Evolutionary conservation across 92 coral and sea anemone genomes (phyloP).

Genomic region (Epizoanthus scotinus): DNA sequence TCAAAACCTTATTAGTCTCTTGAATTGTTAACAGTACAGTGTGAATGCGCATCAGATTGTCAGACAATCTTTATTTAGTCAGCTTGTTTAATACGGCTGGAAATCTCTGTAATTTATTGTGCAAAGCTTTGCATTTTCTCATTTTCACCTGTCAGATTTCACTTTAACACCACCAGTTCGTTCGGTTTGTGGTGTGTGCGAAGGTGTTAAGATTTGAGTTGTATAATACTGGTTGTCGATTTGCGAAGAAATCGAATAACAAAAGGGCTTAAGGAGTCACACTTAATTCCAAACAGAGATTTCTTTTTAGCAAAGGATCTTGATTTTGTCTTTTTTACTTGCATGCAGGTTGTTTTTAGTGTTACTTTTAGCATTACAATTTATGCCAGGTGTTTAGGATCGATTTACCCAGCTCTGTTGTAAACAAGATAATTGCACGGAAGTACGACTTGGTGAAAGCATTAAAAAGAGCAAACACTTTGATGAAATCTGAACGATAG

Average conservation of each 20-base stretch:
- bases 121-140: conserved; percentile 4
- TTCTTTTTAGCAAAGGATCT: conserved; percentile 38
- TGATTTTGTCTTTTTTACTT: conserved; percentile 33
- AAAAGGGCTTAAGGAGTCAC: conserved; percentile 38
- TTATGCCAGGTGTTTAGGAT: conserved; percentile 78
- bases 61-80: background rate
- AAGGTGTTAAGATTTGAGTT: conserved; percentile 76
- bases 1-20: background rate
- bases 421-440: conserved; percentile 97
- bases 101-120: conserved; percentile 10
- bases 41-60: background rate
- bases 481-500: conserved; percentile 62
- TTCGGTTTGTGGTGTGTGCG: conserved; percentile 77
- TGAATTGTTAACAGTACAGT: background rate
- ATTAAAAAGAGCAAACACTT: conserved; percentile 92
- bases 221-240: conserved; percentile 24
- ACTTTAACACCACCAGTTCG: conserved; percentile 71
- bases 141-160: conserved; percentile 71
- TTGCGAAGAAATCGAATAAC: conserved; percentile 32
- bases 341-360: conserved; percentile 27
- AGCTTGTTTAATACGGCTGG: background rate
- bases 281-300: conserved; percentile 43
- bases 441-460: conserved; percentile 77
- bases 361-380: conserved; percentile 44
- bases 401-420: conserved; percentile 73